These are phyloP conservation scores for Drosophila biarmipes DNA, from an alignment of 1,140 invertebrate species.

Conservation along the genomic window DNA sequence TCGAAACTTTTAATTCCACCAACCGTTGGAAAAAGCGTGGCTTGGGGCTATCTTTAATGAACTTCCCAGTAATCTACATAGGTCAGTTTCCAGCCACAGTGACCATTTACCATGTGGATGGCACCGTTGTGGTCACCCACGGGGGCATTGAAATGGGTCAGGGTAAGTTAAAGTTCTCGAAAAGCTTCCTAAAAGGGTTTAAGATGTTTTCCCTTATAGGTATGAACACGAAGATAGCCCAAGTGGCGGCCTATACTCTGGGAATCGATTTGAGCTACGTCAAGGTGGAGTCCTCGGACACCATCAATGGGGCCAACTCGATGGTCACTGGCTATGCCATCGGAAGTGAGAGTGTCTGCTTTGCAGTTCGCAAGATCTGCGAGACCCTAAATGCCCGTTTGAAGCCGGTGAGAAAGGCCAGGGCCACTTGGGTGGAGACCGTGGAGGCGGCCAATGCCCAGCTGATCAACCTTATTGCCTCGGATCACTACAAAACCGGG, in stretches of 20 bases:
- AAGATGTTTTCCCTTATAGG: constrained; percentile 12
- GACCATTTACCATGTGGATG: constrained; percentile 88
- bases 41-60: constrained; percentile 86
- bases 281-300: constrained; percentile 88
- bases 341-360: constrained; percentile 85
- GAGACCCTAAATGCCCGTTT: constrained; percentile 87
- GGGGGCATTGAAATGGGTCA: constrained; percentile 91
- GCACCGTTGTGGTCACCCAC: constrained; percentile 88
- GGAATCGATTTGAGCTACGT: constrained; percentile 90
- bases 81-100: constrained; percentile 87
- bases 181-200: no score
- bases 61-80: constrained; percentile 85
- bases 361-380: constrained; percentile 88
- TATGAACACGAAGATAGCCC: constrained; percentile 89
- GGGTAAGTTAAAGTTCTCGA: constrained; percentile 80
- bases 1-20: constrained; percentile 86
- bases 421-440: constrained; percentile 87
- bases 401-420: constrained; percentile 86
- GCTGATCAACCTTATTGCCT: constrained; percentile 88
- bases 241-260: constrained; percentile 91
- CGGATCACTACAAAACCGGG: constrained; percentile 86
- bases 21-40: constrained; percentile 90
- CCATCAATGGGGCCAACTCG: constrained; percentile 88
- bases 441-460: constrained; percentile 85
- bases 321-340: constrained; percentile 89